Evolutionary conservation across 2,888 invertebrate genomes (phyloP).

Genomic region (Folsomia manolachei): DNA sequence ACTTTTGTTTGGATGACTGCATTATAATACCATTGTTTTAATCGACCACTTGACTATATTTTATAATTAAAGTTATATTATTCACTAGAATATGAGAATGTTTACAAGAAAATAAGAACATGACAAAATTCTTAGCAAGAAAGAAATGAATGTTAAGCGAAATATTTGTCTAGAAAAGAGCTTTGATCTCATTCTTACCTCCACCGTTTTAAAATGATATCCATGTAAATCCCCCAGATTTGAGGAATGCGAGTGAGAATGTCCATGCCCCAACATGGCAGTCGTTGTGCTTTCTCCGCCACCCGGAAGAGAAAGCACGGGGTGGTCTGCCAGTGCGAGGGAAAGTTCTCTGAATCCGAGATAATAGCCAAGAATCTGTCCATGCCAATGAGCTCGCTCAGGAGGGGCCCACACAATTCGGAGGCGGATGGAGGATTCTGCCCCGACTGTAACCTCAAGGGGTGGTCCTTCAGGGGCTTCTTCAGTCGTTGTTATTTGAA

Average conservation of each 20-base stretch:
- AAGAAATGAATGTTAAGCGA: too few species aligned
- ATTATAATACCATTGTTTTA: too few species aligned
- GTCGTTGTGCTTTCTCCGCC: conserved; percentile 31
- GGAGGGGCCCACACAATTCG: conserved; percentile 84
- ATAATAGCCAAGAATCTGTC: conserved; percentile 79
- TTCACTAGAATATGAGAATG: too few species aligned
- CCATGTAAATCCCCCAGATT: conserved; percentile 42
- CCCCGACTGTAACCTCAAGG: conserved; percentile 75
- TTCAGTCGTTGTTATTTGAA: conserved; percentile 80
- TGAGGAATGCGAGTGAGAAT: conserved; percentile 19
- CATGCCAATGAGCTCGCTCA: conserved; percentile 75
- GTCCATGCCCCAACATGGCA: conserved; percentile 17
- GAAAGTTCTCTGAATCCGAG: conserved; percentile 55
- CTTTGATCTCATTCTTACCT: conserved; percentile 55
- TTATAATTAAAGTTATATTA: too few species aligned
- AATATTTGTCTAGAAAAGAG: too few species aligned
- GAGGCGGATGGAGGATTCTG: conserved; percentile 77
- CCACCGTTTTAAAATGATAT: conserved; percentile 67
- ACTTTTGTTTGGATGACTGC: too few species aligned
- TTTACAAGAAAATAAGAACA: too few species aligned
- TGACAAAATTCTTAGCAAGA: too few species aligned
- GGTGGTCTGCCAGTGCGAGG: conserved; percentile 26
- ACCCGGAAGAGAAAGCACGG: conserved; percentile 21
- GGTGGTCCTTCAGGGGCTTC: conserved; percentile 85
- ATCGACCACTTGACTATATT: too few species aligned